These are phyloP conservation scores for Campoletis sonorensis DNA, from an alignment of 1,140 invertebrate genomes.

Conservation along the genomic window DNA sequence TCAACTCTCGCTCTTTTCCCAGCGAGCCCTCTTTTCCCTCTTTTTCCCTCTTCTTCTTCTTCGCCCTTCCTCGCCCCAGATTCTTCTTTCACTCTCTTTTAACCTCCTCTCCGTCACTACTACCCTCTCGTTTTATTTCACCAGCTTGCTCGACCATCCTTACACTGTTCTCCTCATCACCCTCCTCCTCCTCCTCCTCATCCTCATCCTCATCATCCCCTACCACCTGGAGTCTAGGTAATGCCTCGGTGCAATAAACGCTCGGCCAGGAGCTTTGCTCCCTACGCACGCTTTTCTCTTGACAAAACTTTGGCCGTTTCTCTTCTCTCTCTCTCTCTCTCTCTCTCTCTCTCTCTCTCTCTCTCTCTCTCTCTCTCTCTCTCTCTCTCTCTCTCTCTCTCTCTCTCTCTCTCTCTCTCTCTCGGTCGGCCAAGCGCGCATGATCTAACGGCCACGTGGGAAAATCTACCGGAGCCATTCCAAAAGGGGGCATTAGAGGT, in stretches of 20 bases:
- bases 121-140: conserved; percentile 1
- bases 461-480: conserved; percentile 60
- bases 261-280: conserved; percentile 51
- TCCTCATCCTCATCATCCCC: conserved; percentile 5
- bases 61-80: conserved; percentile 37
- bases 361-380: no score
- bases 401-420: no score
- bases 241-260: conserved; percentile 69
- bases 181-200: conserved; percentile 45
- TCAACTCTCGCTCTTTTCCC: conserved; percentile 71
- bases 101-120: conserved; percentile 30
- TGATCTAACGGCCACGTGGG: conserved; percentile 71
- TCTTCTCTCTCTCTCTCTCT: no score
- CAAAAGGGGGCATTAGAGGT: conserved; percentile 22
- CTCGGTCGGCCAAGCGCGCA: conserved; percentile 58
- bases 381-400: no score
- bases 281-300: neutral
- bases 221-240: conserved; percentile 66
- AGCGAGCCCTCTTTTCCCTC: conserved; percentile 37
- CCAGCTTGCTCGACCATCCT: conserved; percentile 50
- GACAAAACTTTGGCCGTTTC: conserved; percentile 61
- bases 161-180: conserved; percentile 52
- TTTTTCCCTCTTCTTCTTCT: conserved; percentile 35
- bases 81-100: conserved; percentile 48
- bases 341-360: no score